Percentiles rank a stretch among this genome's conserved stretches.
Conservation (phyloP, 2,113 vertebrate genomes). For the Sinocyclocheilus anshuiensis region DNA sequence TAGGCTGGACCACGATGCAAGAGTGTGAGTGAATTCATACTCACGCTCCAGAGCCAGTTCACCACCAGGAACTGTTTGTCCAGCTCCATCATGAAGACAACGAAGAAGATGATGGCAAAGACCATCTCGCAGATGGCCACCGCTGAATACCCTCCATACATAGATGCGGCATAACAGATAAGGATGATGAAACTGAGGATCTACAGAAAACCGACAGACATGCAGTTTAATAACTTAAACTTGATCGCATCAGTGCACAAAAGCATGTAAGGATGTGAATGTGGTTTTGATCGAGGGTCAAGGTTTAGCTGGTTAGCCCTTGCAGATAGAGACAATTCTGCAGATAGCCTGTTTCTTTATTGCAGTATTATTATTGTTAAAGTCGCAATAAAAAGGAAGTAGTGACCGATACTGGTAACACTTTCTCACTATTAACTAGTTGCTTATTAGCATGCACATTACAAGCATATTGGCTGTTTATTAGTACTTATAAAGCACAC, state of each 20-base stretch:
- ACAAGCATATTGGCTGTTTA: too few species aligned
- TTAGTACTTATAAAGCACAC: too few species aligned
- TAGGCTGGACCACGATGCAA: neutral
- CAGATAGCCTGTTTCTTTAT: neutral
- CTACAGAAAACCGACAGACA: slow-evolving; percentile 44
- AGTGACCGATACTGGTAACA: neutral
- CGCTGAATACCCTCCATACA: slow-evolving; percentile 58
- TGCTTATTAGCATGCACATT: too few species aligned
- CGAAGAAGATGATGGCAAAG: slow-evolving; percentile 71
- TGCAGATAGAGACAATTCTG: neutral
- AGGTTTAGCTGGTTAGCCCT: neutral
- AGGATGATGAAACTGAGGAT: slow-evolving; percentile 72
- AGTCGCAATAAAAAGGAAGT: neutral
- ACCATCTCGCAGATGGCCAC: slow-evolving; percentile 73
- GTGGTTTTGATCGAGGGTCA: neutral
- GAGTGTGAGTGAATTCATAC: slow-evolving; percentile 52
- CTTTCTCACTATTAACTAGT: too few species aligned
- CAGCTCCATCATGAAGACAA: slow-evolving; percentile 74
- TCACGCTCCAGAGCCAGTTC: slow-evolving; percentile 80
- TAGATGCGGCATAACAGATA: slow-evolving; percentile 72
- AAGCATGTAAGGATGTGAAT: neutral
- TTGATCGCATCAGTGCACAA: neutral
- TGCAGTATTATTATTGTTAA: neutral
- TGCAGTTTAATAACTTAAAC: neutral
- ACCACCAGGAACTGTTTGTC: slow-evolving; percentile 73